A percentile compares a stretch with the other conserved stretches of the same genome.
Evolutionary conservation across 2,113 vertebrate species (phyloP).

Genomic region (Oreochromis spilurus): DNA sequence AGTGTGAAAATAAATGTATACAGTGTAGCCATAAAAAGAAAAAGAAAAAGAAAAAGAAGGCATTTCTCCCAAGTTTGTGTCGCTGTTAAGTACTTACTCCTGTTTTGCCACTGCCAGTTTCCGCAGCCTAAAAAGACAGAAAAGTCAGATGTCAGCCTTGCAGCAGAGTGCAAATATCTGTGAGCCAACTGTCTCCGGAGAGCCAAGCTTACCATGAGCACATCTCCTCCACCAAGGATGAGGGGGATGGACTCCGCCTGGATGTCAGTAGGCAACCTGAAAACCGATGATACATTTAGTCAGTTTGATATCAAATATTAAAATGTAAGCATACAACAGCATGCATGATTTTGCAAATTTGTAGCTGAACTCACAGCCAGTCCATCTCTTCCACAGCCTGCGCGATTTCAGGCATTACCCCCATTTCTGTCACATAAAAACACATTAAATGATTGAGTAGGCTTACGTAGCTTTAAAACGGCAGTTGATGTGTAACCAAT

Average conservation of each 20-base stretch:
- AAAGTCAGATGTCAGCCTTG: background rate
- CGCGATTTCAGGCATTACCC: conserved; percentile 98
- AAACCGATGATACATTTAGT: background rate
- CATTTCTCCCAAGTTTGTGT: background rate
- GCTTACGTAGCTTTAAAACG: rapidly evolving
- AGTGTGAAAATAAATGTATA: background rate
- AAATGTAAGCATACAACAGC: background rate
- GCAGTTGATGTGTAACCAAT: rapidly evolving
- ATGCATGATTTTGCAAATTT: background rate
- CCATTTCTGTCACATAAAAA: conserved; percentile 82
- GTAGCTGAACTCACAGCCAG: conserved; percentile 89
- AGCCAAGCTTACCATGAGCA: conserved; percentile 84
- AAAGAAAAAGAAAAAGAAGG: background rate
- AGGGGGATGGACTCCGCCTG: conserved; percentile 94
- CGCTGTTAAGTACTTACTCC: conserved; percentile 79
- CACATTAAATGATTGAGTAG: background rate
- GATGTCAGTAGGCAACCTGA: conserved; percentile 94
- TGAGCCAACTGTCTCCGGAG: background rate
- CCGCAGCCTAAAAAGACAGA: conserved; percentile 80
- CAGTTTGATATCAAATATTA: background rate
- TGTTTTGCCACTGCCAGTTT: conserved; percentile 98
- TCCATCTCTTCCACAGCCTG: conserved; percentile 97
- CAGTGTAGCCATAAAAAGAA: background rate
- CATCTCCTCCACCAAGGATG: conserved; percentile 95
- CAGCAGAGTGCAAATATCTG: background rate